A percentile compares a stretch with the other conserved stretches of the same genome.
Evolutionary conservation across 2,797 vertebrate genomes (phyloP).

Genomic region (Myotis findleyi): DNA sequence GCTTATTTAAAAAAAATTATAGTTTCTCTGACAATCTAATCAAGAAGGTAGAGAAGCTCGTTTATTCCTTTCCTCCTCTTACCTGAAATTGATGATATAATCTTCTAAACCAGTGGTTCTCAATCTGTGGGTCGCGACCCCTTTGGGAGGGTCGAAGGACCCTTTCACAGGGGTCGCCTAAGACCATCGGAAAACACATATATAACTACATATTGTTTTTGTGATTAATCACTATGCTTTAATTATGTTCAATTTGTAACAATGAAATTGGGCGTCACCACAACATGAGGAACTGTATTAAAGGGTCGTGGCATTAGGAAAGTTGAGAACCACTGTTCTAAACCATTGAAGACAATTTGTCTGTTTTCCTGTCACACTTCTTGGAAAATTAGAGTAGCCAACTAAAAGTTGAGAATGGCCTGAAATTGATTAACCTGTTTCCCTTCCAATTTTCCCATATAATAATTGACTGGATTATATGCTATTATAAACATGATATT

Average conservation of each 20-base stretch:
- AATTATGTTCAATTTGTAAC: too few relatives aligned
- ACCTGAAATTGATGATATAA: neutral
- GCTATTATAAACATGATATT: neutral
- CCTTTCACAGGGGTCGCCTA: too few relatives aligned
- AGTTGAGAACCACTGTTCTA: neutral
- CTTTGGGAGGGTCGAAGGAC: too few relatives aligned
- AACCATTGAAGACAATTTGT: neutral
- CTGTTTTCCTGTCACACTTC: neutral
- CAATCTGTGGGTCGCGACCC: too few relatives aligned
- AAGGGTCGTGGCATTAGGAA: too few relatives aligned
- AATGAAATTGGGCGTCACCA: too few relatives aligned
- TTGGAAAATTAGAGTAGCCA: neutral
- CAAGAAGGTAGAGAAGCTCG: neutral
- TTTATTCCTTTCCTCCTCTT: neutral
- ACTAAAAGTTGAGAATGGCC: neutral
- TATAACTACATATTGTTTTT: too few relatives aligned
- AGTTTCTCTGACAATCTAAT: neutral
- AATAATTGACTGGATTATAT: neutral
- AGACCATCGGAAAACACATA: too few relatives aligned
- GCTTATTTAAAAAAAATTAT: neutral
- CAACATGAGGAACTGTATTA: too few relatives aligned
- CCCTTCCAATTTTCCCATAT: neutral
- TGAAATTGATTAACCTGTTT: neutral
- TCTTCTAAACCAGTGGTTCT: neutral
- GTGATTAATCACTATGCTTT: too few relatives aligned